A percentile compares a stretch with the other conserved stretches of the same genome.
phyloP scores from a whole-genome alignment of 2,797 vertebrate genomes.

The Sparus aurata region DNA sequence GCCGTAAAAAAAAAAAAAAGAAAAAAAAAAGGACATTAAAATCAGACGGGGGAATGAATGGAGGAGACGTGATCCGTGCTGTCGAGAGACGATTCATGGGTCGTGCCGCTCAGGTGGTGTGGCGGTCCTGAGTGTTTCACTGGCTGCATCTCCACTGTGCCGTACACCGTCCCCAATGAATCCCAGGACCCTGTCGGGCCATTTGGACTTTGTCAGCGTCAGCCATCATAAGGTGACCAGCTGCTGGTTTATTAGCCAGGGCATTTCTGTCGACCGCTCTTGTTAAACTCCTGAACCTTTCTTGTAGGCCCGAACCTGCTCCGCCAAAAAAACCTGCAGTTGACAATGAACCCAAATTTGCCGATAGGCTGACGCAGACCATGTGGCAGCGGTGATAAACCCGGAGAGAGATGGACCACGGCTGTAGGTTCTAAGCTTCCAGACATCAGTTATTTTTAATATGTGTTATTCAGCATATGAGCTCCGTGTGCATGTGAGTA shows the following conservation, averaged over 20 bases:
- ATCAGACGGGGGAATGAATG: conserved; percentile 39
- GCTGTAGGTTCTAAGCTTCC: conserved; percentile 19
- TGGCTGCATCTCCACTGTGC: conserved; percentile 56
- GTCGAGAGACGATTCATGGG: conserved; percentile 54
- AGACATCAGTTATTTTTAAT: conserved; percentile 58
- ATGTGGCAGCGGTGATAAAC: conserved; percentile 58
- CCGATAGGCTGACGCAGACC: conserved; percentile 49
- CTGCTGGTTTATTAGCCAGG: conserved; percentile 75
- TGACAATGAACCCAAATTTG: conserved; percentile 55
- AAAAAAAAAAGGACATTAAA: conserved; percentile 66
- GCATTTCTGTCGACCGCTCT: conserved; percentile 64
- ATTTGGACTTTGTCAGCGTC: conserved; percentile 54
- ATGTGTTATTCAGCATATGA: conserved; percentile 50
- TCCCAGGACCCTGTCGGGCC: conserved; percentile 30
- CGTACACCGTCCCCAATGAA: conserved; percentile 51
- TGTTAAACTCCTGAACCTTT: conserved; percentile 75
- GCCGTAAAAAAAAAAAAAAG: conserved; percentile 75
- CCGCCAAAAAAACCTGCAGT: conserved; percentile 36
- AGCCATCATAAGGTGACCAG: conserved; percentile 63
- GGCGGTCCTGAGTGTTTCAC: conserved; percentile 48
- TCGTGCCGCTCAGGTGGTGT: conserved; percentile 51
- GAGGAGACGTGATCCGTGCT: conserved; percentile 45
- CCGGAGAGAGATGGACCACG: conserved; percentile 27
- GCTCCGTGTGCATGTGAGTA: conserved; percentile 53
- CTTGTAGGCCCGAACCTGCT: conserved; percentile 22